phyloP scores from a whole-genome alignment of 92 coral and sea anemone genomes.

The Zoanthus solanderi region DNA sequence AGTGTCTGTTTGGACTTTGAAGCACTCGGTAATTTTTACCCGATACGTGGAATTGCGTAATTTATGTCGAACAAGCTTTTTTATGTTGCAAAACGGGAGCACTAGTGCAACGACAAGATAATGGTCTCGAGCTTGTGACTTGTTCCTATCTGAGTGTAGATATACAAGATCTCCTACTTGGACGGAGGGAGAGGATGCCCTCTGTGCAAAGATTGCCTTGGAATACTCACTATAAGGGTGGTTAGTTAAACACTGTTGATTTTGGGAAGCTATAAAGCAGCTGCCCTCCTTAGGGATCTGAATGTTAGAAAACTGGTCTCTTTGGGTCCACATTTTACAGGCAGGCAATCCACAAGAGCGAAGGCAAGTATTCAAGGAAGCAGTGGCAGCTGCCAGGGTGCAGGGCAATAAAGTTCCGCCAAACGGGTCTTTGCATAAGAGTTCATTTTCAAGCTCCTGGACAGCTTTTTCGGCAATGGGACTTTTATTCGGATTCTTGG shows the following conservation, averaged over 20 bases:
- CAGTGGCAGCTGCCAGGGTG: no score
- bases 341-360: no score
- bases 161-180: conserved; percentile 51
- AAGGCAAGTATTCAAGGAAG: no score
- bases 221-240: conserved; percentile 70
- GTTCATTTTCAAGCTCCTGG: no score
- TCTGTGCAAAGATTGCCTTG: conserved; percentile 34
- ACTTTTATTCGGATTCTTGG: no score
- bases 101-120: conserved; percentile 54
- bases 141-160: conserved; percentile 55
- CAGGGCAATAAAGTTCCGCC: no score
- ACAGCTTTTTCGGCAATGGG: no score
- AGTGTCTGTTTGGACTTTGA: background rate
- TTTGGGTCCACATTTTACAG: no score
- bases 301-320: no score
- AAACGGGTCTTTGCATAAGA: no score
- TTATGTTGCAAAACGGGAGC: background rate
- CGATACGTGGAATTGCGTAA: conserved; percentile 52
- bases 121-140: conserved; percentile 57
- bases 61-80: conserved; percentile 39
- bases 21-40: conserved; percentile 28
- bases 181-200: background rate
- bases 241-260: conserved; percentile 54
- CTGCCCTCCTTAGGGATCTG: background rate
- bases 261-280: conserved; percentile 39